Base-by-base conservation (phyloP, 2,113 vertebrate species). In the Osmerus eperlanus region DNA sequence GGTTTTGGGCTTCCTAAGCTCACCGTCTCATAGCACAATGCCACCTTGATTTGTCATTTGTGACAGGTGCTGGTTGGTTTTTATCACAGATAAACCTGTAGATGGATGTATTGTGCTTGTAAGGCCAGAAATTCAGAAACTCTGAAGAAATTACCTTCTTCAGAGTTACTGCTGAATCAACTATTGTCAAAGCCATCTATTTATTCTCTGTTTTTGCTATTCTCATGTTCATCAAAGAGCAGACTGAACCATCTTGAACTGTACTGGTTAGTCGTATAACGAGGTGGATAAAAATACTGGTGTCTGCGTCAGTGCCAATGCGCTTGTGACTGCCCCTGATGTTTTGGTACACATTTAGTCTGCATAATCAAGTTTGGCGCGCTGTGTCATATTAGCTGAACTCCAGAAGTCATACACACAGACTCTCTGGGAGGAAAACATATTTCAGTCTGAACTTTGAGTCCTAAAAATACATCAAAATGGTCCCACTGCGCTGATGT, bases 281-380 rank as follows among this genome's bases (percentile, higher is more conserved):
- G 3, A 63, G 61, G 23, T 14, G 4, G 19, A 19, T 18, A 29
- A 15, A 64, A 70, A 69, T 51, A 14, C 29, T 47, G 11, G 28
- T 9, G 8, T 65, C 61, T 62, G 51, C 52, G 52, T 54, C 53
- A 58, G 16, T 25, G 9, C n/a, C 9, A 62, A 28, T 25, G 64
- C 60, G 23, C 14, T 23, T 71, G 65, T 74, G 47, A 69, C 65
- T 9, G 29, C 60, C 71, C 41, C 70, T 65, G 70, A 61, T 60
- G 54, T 67, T 36, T 51, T 65, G 29, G n/a, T 56, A 58, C 28
- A 19, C 54, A 71, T 68, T 68, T 51, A 76, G 32, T 28, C 15
- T 21, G n/a, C 1, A 13, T 64, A 29, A 55, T 74, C 51, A 21
- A 32, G 41, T 80, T 69, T 63, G 66, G 67, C 16, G 8, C 36